Conservation (phyloP, 2,113 vertebrate species). For the Strix aluco region DNA sequence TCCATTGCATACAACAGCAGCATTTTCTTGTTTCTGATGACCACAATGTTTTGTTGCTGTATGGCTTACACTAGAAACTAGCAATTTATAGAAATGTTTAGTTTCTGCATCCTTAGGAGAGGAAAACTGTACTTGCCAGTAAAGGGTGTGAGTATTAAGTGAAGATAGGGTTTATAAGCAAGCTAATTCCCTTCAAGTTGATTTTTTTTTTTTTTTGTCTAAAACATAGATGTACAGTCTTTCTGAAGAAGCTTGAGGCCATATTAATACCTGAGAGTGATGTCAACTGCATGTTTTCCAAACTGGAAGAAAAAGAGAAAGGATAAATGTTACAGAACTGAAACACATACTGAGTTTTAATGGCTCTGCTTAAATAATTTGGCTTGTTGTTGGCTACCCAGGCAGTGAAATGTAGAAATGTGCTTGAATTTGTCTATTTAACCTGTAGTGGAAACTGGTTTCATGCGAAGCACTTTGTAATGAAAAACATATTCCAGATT, state of each 20-base stretch:
- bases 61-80: not conserved
- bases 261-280: not conserved
- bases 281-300: not conserved
- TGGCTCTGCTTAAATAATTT: not conserved
- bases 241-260: not conserved
- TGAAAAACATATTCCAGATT: not conserved
- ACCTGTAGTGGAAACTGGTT: not conserved
- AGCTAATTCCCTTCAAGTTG: not conserved
- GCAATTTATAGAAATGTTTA: not conserved
- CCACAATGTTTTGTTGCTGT: not conserved
- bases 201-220: not conserved
- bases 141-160: not conserved
- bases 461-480: not conserved
- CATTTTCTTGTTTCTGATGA: not conserved
- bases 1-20: not conserved
- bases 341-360: not conserved
- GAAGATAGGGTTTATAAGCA: not conserved
- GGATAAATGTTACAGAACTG: not conserved
- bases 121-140: not conserved
- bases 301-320: not conserved
- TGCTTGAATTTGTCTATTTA: not conserved
- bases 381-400: accelerated
- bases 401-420: not conserved
- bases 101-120: not conserved
- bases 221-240: not conserved